Conservation (phyloP, 2,888 invertebrate genomes). For the Aphodius granarius region DNA sequence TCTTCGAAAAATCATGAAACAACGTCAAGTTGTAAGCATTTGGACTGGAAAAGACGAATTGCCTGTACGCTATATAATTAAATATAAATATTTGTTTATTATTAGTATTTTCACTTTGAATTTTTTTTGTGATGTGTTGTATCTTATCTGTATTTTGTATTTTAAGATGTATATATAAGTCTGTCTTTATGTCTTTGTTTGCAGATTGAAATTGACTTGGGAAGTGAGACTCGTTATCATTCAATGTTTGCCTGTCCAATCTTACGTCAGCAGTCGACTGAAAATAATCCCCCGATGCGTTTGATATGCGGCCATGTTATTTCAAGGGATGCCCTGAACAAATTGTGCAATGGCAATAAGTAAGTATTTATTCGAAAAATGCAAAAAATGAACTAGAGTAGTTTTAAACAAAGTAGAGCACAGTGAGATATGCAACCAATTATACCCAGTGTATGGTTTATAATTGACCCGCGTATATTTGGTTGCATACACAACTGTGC, state of each 20-base stretch:
- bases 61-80: conserved; percentile 68
- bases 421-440: too few species aligned
- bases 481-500: too few species aligned
- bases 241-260: conserved; percentile 99
- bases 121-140: neutral
- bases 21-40: conserved; percentile 86
- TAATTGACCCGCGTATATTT: too few species aligned
- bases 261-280: conserved; percentile 92
- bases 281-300: conserved; percentile 96
- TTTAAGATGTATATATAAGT: neutral
- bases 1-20: conserved; percentile 89
- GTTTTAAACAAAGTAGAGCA: too few species aligned
- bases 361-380: conserved; percentile 54
- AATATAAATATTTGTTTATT: too few species aligned
- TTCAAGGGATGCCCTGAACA: conserved; percentile 93
- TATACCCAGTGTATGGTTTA: too few species aligned
- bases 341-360: conserved; percentile 92
- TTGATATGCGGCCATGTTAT: conserved; percentile 98
- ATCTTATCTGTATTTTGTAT: neutral
- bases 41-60: conserved; percentile 96
- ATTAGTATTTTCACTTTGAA: too few species aligned
- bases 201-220: conserved; percentile 94
- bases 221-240: conserved; percentile 89
- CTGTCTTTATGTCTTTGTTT: neutral
- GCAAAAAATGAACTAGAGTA: too few species aligned